Percentiles rank a stretch among this genome's conserved stretches.
phyloP scores from a whole-genome alignment of 2,113 vertebrate genomes.

The Oncorhynchus kisutch region DNA sequence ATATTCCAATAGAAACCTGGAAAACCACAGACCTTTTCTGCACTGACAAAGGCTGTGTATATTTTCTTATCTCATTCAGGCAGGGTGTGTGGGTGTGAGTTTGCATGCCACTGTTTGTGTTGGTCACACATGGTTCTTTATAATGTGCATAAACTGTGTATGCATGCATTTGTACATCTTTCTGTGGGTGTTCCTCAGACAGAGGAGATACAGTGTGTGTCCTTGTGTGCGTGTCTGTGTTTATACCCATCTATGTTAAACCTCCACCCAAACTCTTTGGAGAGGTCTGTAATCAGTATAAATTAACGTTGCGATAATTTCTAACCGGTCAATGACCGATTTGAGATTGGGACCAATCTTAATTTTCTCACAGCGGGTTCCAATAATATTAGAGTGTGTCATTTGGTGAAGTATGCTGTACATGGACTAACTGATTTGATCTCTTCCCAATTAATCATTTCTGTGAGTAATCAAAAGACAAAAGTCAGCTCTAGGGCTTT shows the following conservation, averaged over 20 bases:
- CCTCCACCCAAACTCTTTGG: background rate
- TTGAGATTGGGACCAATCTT: background rate
- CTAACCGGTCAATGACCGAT: background rate
- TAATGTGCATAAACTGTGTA: background rate
- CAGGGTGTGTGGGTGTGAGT: background rate
- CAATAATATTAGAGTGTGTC: conserved; percentile 1
- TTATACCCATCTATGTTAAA: background rate
- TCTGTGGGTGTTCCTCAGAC: background rate
- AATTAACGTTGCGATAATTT: background rate
- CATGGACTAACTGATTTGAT: background rate
- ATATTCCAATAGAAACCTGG: background rate
- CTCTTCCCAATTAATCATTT: background rate
- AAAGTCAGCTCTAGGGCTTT: too few relatives aligned
- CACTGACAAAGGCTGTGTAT: background rate
- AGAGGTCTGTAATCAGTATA: conserved; percentile 28
- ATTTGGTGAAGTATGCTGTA: background rate
- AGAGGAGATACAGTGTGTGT: conserved; percentile 16
- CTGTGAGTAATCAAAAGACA: background rate
- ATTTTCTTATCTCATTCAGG: background rate
- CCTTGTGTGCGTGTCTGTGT: too few relatives aligned
- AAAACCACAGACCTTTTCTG: background rate
- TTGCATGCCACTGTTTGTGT: background rate
- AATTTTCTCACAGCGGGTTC: background rate
- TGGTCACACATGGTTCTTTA: background rate
- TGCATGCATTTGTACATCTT: background rate